Conservation (phyloP, 2,797 vertebrate species). For the Manis pentadactyla region DNA sequence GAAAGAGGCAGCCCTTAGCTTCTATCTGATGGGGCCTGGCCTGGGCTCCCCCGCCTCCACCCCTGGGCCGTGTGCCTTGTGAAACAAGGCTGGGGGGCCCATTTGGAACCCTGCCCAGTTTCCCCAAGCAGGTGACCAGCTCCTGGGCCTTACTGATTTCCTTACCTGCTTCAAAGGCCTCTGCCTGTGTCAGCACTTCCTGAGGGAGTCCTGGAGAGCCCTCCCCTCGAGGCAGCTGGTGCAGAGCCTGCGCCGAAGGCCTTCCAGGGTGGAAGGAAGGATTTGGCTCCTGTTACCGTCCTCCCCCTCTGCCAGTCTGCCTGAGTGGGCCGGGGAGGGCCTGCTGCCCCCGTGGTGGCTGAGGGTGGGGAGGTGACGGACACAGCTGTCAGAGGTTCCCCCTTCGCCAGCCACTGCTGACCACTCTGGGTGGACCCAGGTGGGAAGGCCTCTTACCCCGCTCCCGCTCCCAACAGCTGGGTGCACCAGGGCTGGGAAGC, state of each 20-base stretch:
- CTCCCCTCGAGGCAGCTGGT: neutral
- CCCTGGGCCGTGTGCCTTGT: neutral
- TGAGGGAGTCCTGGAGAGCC: neutral
- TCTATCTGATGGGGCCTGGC: neutral
- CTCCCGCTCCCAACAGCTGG: too few relatives aligned
- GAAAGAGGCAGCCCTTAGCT: neutral
- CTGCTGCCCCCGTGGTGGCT: neutral
- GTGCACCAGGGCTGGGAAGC: neutral
- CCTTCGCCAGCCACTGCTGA: neutral
- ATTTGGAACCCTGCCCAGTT: fast-evolving
- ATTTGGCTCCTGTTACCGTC: fast-evolving
- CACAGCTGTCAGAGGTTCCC: neutral
- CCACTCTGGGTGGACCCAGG: fast-evolving
- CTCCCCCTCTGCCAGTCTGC: neutral
- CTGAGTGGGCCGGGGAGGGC: neutral
- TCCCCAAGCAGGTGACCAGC: neutral
- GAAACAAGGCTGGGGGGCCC: neutral
- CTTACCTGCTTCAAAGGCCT: neutral
- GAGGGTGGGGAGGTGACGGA: neutral
- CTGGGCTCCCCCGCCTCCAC: neutral
- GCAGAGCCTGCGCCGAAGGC: neutral
- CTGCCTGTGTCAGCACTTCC: neutral
- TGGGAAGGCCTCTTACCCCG: neutral
- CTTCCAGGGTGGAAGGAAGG: neutral
- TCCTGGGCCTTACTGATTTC: neutral